A percentile compares a stretch with the other conserved stretches of the same genome.
Conservation (phyloP, 2,113 vertebrate species). For the Ceyx margarethae region DNA sequence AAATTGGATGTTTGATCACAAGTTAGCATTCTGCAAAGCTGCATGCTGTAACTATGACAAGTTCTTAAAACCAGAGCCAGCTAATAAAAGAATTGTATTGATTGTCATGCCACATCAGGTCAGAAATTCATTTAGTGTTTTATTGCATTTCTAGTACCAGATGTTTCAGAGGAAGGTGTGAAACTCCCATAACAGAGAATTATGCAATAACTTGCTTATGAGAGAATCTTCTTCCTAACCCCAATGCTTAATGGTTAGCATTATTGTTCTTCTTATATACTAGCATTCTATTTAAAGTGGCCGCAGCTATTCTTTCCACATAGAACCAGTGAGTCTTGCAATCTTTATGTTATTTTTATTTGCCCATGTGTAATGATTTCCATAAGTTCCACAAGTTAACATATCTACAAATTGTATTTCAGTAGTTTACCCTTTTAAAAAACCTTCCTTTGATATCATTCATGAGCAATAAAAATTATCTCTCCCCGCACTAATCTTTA, state of each 20-base stretch:
- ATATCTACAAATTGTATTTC: neutral
- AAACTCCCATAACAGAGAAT: conserved; percentile 60
- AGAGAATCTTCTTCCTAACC: conserved; percentile 26
- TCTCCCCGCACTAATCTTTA: neutral
- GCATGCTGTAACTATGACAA: neutral
- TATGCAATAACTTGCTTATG: conserved; percentile 61
- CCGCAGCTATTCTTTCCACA: neutral
- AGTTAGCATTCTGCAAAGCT: conserved; percentile 27
- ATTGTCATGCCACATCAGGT: conserved; percentile 51
- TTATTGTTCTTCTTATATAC: neutral
- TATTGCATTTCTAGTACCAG: conserved; percentile 41
- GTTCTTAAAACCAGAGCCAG: conserved; percentile 39
- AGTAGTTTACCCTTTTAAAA: neutral
- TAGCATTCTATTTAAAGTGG: neutral
- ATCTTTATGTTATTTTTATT: neutral
- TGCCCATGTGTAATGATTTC: neutral
- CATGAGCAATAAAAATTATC: neutral
- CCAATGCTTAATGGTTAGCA: neutral
- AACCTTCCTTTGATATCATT: neutral
- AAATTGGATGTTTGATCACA: conserved; percentile 51
- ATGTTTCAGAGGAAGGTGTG: conserved; percentile 54
- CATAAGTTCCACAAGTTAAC: neutral
- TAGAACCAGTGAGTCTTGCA: neutral
- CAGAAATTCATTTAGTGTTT: conserved; percentile 60
- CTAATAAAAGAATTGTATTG: conserved; percentile 54